Evolutionary conservation across 1,140 invertebrate genomes (phyloP).

Genomic region (Drosophila obscura): DNA sequence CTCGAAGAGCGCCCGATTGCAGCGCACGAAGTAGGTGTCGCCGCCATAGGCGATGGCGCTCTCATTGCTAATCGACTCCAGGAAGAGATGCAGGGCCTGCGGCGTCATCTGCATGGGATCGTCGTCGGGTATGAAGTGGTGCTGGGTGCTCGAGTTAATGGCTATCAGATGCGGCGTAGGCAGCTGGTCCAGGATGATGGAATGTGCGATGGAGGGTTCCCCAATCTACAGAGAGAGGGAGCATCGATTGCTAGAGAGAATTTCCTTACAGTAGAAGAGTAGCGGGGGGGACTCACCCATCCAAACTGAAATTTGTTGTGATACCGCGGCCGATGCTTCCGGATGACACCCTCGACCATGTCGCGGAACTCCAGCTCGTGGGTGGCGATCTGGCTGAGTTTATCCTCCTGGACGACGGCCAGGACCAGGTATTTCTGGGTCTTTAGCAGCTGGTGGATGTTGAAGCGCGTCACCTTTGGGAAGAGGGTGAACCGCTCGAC

Average conservation of each 20-base stretch:
- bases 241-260: not conserved
- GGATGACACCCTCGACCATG: slow-evolving; percentile 93
- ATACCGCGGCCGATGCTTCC: slow-evolving; percentile 90
- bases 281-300: slow-evolving; percentile 85
- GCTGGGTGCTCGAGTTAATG: slow-evolving; percentile 94
- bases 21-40: slow-evolving; percentile 88
- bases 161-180: slow-evolving; percentile 94
- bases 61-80: slow-evolving; percentile 90
- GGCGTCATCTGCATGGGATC: slow-evolving; percentile 91
- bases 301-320: slow-evolving; percentile 96
- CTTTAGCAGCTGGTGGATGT: slow-evolving; percentile 92
- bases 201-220: slow-evolving; percentile 93
- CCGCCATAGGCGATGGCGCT: slow-evolving; percentile 92
- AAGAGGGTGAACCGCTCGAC: slow-evolving; percentile 95
- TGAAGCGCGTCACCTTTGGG: slow-evolving; percentile 91
- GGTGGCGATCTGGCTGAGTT: slow-evolving; percentile 90
- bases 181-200: slow-evolving; percentile 93
- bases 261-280: not conserved
- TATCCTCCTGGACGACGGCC: slow-evolving; percentile 94
- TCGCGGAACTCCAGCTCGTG: slow-evolving; percentile 93
- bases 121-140: slow-evolving; percentile 95
- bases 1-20: slow-evolving; percentile 92
- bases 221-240: slow-evolving; percentile 85
- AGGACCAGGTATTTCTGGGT: slow-evolving; percentile 95
- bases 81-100: slow-evolving; percentile 90